These are phyloP conservation scores for Troides helena DNA, from an alignment of 2,888 invertebrate genomes.

Conservation along the genomic window DNA sequence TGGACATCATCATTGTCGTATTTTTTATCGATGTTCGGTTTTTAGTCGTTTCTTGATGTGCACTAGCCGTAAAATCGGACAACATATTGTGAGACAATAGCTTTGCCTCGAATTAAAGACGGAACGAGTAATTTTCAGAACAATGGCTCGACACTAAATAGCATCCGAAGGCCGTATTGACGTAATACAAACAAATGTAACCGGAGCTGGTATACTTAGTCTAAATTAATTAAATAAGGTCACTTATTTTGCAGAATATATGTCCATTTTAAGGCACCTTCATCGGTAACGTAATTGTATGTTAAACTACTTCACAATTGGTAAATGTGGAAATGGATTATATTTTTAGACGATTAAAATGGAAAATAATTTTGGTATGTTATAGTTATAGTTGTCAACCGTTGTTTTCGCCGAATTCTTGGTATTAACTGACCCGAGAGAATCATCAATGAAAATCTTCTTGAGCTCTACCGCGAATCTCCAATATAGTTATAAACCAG, in stretches of 20 bases:
- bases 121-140: slow-evolving; percentile 69
- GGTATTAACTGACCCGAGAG: too few species aligned
- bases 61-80: slow-evolving; percentile 67
- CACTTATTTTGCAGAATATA: not conserved
- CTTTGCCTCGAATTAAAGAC: slow-evolving; percentile 66
- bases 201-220: not conserved
- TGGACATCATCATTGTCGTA: slow-evolving; percentile 6
- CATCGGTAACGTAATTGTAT: too few species aligned
- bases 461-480: too few species aligned
- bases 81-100: slow-evolving; percentile 62
- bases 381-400: too few species aligned
- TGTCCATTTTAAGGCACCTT: too few species aligned
- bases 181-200: slow-evolving; percentile 47
- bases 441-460: too few species aligned
- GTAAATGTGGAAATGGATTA: too few species aligned
- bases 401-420: too few species aligned
- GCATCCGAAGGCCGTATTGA: slow-evolving; percentile 67
- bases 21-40: slow-evolving; percentile 17
- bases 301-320: too few species aligned
- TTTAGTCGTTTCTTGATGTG: slow-evolving; percentile 42
- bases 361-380: too few species aligned
- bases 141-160: slow-evolving; percentile 67
- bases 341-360: too few species aligned
- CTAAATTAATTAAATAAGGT: not conserved
- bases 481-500: too few species aligned